These are phyloP conservation scores for Halictus ligatus DNA, from an alignment of 2,888 invertebrate species.

Conservation along the genomic window DNA sequence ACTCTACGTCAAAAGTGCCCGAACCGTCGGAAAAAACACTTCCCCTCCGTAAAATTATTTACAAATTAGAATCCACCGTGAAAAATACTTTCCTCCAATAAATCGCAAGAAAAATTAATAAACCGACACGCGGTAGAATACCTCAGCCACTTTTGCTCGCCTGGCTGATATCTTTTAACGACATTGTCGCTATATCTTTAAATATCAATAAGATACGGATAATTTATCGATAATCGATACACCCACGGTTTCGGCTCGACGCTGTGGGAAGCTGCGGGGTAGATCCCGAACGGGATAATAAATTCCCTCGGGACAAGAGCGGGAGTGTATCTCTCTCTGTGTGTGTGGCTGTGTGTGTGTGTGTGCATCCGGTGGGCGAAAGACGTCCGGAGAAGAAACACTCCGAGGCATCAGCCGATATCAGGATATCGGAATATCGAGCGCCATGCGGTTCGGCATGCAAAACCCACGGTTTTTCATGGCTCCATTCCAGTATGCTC, in stretches of 20 bases:
- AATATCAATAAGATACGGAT: not conserved
- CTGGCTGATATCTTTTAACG: not conserved
- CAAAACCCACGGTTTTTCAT: constrained; percentile 65
- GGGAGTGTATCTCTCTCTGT: no score
- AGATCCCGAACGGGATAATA: constrained; percentile 62
- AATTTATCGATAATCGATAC: not conserved
- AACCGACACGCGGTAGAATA: not conserved
- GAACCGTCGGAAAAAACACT: no score
- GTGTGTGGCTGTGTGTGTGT: not conserved
- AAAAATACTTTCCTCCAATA: not conserved
- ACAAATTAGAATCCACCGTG: no score
- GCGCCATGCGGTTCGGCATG: constrained; percentile 60
- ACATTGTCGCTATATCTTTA: not conserved
- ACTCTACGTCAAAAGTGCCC: no score
- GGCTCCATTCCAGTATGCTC: constrained; percentile 63
- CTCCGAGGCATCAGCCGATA: constrained; percentile 60
- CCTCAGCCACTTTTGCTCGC: not conserved
- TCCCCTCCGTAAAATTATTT: no score
- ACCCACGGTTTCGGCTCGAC: not conserved
- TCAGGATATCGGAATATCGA: constrained; percentile 74
- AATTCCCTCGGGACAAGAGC: constrained; percentile 59
- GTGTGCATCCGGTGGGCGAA: constrained; percentile 44
- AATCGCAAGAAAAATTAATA: not conserved
- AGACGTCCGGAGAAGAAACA: constrained; percentile 67
- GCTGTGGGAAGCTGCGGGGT: constrained; percentile 12